phyloP scores from a whole-genome alignment of 2,888 invertebrate species.

The Chrysodeixis includens region DNA sequence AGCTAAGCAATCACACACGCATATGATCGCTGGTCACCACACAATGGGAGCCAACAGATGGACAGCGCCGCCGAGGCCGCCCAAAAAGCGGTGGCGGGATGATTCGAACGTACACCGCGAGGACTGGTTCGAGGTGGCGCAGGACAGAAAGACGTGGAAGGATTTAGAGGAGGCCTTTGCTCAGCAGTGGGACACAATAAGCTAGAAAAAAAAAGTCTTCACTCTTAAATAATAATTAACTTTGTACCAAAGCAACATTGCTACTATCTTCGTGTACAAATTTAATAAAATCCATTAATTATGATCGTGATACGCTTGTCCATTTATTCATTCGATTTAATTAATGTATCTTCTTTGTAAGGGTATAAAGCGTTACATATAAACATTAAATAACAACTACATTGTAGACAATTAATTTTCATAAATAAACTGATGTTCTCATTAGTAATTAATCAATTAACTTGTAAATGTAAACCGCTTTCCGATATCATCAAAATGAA shows the following conservation, averaged over 20 bases:
- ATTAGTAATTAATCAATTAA: not conserved
- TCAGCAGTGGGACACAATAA: no score
- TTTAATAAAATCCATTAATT: not conserved
- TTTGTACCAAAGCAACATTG: not conserved
- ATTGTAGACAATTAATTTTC: not conserved
- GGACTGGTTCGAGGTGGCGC: no score
- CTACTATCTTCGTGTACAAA: not conserved
- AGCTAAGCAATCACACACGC: no score
- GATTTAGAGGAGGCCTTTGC: no score
- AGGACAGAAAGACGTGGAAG: no score
- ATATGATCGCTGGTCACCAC: no score
- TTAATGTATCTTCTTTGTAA: not conserved
- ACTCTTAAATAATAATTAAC: not conserved
- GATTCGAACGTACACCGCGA: no score
- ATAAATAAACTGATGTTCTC: not conserved
- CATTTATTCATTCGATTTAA: constrained; percentile 2
- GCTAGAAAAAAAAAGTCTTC: no score
- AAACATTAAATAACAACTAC: not conserved
- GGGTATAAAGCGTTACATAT: not conserved
- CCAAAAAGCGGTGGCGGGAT: no score
- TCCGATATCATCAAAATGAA: not conserved
- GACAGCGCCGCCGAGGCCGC: no score
- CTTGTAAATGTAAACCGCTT: constrained; percentile 1
- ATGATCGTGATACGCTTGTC: not conserved
- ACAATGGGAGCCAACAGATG: no score